Evolutionary conservation across 2,888 invertebrate species (phyloP).

Genomic region (Nebria brevicollis): DNA sequence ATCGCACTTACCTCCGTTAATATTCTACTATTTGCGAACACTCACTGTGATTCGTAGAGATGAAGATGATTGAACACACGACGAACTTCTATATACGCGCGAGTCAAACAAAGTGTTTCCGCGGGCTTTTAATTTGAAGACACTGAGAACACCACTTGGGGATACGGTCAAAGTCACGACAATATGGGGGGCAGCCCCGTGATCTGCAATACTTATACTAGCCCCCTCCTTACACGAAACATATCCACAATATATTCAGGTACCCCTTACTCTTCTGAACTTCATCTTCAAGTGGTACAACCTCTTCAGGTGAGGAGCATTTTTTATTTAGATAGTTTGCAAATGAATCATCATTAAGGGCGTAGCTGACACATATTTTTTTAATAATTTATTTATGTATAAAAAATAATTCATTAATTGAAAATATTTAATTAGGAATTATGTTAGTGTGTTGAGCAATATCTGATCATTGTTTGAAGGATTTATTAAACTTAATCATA

Average conservation of each 20-base stretch:
- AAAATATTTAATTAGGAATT: too few species aligned
- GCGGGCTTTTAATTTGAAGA: background rate
- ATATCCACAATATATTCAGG: background rate
- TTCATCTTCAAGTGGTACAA: background rate
- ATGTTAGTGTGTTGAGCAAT: too few species aligned
- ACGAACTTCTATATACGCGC: background rate
- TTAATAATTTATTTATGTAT: background rate
- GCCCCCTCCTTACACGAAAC: constrained; percentile 26
- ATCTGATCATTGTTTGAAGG: too few species aligned
- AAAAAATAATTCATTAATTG: too few species aligned
- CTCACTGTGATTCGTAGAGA: background rate
- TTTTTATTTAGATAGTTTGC: background rate
- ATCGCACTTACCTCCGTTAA: background rate
- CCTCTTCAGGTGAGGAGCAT: background rate
- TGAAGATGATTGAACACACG: background rate
- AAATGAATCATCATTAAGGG: background rate
- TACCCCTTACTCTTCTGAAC: constrained; percentile 7
- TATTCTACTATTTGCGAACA: background rate
- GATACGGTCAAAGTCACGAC: constrained; percentile 15
- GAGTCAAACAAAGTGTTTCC: background rate
- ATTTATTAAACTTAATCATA: too few species aligned
- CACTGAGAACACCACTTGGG: background rate
- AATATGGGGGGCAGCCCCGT: constrained; percentile 16
- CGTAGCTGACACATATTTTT: background rate
- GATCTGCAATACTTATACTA: constrained; percentile 45